Conservation (phyloP, 2,113 vertebrate genomes). For the Cyanoderma ruficeps region DNA sequence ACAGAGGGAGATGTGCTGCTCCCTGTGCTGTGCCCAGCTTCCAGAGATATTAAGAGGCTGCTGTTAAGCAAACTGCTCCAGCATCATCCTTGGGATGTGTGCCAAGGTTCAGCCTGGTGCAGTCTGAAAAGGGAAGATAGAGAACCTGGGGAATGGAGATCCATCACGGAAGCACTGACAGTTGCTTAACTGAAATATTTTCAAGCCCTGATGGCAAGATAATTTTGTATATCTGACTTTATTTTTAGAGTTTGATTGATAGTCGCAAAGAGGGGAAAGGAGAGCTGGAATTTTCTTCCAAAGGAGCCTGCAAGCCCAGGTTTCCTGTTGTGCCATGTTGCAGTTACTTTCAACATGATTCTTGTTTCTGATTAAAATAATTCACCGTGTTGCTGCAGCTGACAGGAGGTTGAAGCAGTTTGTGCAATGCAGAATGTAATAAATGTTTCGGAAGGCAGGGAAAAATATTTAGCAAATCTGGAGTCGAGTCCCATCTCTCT, state of each 20-base stretch:
- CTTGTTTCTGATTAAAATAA: constrained; percentile 25
- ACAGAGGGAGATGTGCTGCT: neutral
- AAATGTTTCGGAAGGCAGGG: constrained; percentile 48
- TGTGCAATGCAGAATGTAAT: neutral
- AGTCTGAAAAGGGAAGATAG: neutral
- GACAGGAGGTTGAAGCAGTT: constrained; percentile 18
- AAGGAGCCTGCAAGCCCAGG: neutral
- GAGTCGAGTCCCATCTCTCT: constrained; percentile 30
- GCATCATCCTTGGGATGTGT: neutral
- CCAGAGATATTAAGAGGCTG: neutral
- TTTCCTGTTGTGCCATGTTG: neutral
- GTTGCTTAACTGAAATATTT: constrained; percentile 12
- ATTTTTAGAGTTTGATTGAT: constrained; percentile 41
- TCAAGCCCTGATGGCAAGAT: constrained; percentile 26
- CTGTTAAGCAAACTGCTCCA: constrained; percentile 16
- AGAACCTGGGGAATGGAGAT: constrained; percentile 19
- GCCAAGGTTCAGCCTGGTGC: constrained; percentile 54
- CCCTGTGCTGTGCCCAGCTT: neutral
- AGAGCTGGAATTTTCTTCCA: constrained; percentile 19
- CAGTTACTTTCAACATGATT: constrained; percentile 6
- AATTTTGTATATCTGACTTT: constrained; percentile 19
- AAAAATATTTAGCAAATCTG: constrained; percentile 56
- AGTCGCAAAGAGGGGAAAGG: neutral
- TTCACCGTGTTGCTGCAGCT: neutral
- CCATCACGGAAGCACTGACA: neutral